Percentiles rank a stretch among this genome's conserved stretches.
These are phyloP conservation scores for Stenopsyche tienmushanensis DNA, from an alignment of 1,140 invertebrate genomes.

Conservation along the genomic window DNA sequence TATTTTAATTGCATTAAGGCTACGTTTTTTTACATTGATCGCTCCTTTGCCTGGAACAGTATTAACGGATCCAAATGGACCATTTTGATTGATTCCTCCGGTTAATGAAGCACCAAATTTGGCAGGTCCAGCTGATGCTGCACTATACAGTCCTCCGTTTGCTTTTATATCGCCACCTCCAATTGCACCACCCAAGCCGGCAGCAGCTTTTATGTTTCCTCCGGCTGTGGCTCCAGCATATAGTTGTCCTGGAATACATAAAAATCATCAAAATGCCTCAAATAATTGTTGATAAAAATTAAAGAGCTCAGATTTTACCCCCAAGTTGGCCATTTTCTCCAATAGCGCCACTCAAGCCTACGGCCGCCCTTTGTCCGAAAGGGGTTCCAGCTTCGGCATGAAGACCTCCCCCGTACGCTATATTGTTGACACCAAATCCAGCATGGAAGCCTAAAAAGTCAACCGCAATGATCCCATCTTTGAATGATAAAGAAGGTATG, in stretches of 20 bases:
- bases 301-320: too few species aligned
- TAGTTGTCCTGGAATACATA: conserved; percentile 45
- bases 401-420: conserved; percentile 59
- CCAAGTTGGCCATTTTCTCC: conserved; percentile 47
- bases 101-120: conserved; percentile 23
- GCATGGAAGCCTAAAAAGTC: conserved; percentile 73
- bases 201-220: conserved; percentile 49
- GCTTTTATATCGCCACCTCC: conserved; percentile 33
- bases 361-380: conserved; percentile 61
- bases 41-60: background rate
- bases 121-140: conserved; percentile 17
- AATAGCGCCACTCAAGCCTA: conserved; percentile 61
- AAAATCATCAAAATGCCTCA: background rate
- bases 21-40: background rate
- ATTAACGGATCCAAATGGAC: too few species aligned
- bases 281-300: too few species aligned
- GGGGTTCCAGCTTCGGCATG: conserved; percentile 68
- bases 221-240: conserved; percentile 54
- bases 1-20: too few species aligned
- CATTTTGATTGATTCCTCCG: conserved; percentile 6
- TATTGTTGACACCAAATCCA: conserved; percentile 65
- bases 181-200: conserved; percentile 49
- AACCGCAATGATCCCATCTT: conserved; percentile 67
- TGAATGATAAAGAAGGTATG: too few species aligned
- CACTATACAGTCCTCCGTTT: conserved; percentile 30